Base-by-base conservation (phyloP, 2,888 invertebrate genomes). In the Aelia acuminata region DNA sequence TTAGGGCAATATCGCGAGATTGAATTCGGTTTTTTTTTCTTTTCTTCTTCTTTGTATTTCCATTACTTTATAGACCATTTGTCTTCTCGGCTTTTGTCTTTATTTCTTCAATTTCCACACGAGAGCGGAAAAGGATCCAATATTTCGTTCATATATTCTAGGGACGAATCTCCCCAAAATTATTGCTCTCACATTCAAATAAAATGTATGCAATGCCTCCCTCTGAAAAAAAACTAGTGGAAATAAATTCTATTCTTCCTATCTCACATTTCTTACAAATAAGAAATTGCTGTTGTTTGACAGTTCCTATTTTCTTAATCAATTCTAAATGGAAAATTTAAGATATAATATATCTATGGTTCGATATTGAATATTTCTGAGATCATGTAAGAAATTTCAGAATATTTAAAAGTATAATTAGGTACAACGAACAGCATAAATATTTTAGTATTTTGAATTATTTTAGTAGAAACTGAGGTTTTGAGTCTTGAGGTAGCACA, bases 1-100 rank as follows among this genome's bases (percentile, higher is more conserved):
- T 85, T 85, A 85, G 53, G 85, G 85, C 85, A 85, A 85, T 85
- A 85, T 85, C 15, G 39, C 39, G 53, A 85, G 85, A 53, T 85
- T 85, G 85, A 85, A 85, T 85, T 85, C 85, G 18, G 31, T 31
- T 53, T 50, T 39, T 53, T 53, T 53, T 15, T 43, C 10, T 43
- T 10, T 43, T 43, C 10, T 43, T 10, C 10, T 43, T 53, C n/a
- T n/a, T 53, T 57, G 26, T 80, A 80, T 53, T 53, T 53, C 53
- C 80, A 80, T 80, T 80, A 85, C 39, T 85, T 53, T 85, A 39
- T 85, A 85, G 49, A 85, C 85, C 48, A 85, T 85, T 85, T 26
- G 57, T 50, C 53, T 85, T 85, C 85, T 39, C 85, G 85, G 53
- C 85, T 85, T 85, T 85, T 85, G 49, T 50, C 85, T 85, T 39